Evolutionary conservation across 2,888 invertebrate species (phyloP), one percentile per base, ranked within the genome.

Genomic region (Trachelus troglodyta): DNA sequence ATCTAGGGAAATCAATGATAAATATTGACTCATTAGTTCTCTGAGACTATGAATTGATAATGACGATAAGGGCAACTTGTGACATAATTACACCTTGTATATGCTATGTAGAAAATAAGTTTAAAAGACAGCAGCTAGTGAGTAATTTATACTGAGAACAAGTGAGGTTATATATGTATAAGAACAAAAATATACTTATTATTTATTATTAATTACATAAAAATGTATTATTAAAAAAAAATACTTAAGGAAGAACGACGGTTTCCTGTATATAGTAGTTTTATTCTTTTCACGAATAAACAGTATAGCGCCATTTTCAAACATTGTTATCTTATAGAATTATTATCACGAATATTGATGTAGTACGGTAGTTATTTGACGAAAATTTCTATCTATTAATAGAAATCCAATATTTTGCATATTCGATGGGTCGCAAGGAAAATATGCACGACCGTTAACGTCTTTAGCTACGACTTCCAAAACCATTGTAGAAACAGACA

Each of bases 381-480:
- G 87, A 78, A 80, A 77, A 78, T 80, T 75, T 12, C 84, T 81
- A 75, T 93, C 93, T 15, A 94, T 88, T 69, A 93, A 88, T 31
- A 94, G 83, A 84, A 93, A 94, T 11, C 92, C 90, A 79, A 91
- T 85, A 90, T 94, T 93, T 89, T 89, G 91, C n/a, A 78, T 82
- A 33, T 90, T 83, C 40, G 79, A 80, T 6, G 88, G 81, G 79
- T 90, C 79, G 56, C 31, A 74, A 11, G 92, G 92, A 80, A 89
- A 91, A 75, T 88, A 91, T n/a, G 89, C 81, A 69, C 81, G 77
- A 4, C 81, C 86, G 34, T 80, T 83, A 4, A 73, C 74, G 80
- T 88, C 85, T 81, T 87, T 90, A 3, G 89, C 91, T 9, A 87
- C 82, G 56, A 92, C 87, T 85, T 90, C 82, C 23, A 91, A 78